Evolutionary conservation across 1,140 invertebrate genomes (phyloP), one percentile per base, ranked within the genome.

Genomic region (Heliconius hewitsoni): DNA sequence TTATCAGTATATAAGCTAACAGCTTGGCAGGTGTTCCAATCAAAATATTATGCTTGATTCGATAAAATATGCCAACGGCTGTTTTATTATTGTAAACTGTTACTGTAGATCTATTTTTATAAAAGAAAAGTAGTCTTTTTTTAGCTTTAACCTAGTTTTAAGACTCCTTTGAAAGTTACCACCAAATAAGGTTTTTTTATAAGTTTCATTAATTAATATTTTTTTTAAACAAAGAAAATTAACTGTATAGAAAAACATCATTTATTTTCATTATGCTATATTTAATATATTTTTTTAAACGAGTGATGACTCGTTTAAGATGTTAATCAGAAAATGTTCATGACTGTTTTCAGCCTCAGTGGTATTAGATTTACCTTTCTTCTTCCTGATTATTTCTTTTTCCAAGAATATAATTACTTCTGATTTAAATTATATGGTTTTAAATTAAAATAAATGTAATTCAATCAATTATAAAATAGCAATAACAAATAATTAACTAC

Each of bases 1-100:
- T 71, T 77, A 77, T 71, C 39, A 50, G 42, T 71, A 52, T 37
- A 27, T 52, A 77, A 72, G 70, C 70, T 55, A 77, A 55, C 76
- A 66, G n/a, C n/a, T n/a, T 46, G 13, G 66, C 80, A 81, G 80
- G 76, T 81, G 74, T 78, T 72, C 80, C 71, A 81, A 78, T 77
- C 72, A 81, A 78, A 81, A 81, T 81, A 81, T 81, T 81, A 81
- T 81, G 77, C 77, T 73, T 78, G 74, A 76, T 76, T 77, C 78
- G 76, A 78, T 74, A 66, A 78, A 81, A 74, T 78, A 76, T 73
- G 27, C 50, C 74, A 39, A 73, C 74, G 72, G 52, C 52, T 8
- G 13, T 71, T 42, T 39, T 80, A 66, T 71, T 81, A 81, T 23
- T 78, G 72, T 81, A 78, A 81, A 81, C 74, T 66, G 34, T 39